Evolutionary conservation across 2,888 invertebrate species (phyloP), one percentile per base, ranked within the genome.

Genomic region (Phania funesta): DNA sequence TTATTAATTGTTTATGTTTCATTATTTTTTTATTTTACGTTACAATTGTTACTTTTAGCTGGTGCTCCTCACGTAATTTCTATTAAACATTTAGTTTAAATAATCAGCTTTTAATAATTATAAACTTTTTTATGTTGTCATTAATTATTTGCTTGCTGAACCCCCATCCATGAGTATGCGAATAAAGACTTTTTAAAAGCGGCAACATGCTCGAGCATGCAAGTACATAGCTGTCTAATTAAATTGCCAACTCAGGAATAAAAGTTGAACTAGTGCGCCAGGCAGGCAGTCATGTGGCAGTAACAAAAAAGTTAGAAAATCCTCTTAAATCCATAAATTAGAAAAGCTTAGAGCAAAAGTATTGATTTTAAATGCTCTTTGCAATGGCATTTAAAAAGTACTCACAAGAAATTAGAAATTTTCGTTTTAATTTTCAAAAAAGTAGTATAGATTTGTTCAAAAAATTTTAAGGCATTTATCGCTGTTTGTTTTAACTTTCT

Each of bases 181-280:
- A 56, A 32, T 56, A 1, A 29, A 58, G 38, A 50, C 50, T 65
- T 29, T 50, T 29, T n/a, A 24, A 13, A n/a, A n/a, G n/a, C 7
- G 8, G 9, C 48, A n/a, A 22, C n/a, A 32, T 48, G 20, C 29
- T 46, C 0, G 4, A 32, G n/a, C 4, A 32, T 29, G 18, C 32
- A 32, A n/a, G n/a, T 22, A 29, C 20, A 62, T n/a, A n/a, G 20
- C 41, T 20, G 38, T 9, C 20, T 52, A 73, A 52, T 62, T 52
- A 32, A 62, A 50, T 41, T 44, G 32, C 16, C 46, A 24, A 3
- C 32, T 32, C 1, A 2, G 16, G 22, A 22, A 13, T 38, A 38
- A 0, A 38, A 38, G 35, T 38, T 11, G 32, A 9, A 5, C 35
- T 2, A 38, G n/a, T n/a, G n/a, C n/a, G n/a, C n/a, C n/a, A n/a